phyloP scores from a whole-genome alignment of 1,140 invertebrate genomes.

The Atta texana region DNA sequence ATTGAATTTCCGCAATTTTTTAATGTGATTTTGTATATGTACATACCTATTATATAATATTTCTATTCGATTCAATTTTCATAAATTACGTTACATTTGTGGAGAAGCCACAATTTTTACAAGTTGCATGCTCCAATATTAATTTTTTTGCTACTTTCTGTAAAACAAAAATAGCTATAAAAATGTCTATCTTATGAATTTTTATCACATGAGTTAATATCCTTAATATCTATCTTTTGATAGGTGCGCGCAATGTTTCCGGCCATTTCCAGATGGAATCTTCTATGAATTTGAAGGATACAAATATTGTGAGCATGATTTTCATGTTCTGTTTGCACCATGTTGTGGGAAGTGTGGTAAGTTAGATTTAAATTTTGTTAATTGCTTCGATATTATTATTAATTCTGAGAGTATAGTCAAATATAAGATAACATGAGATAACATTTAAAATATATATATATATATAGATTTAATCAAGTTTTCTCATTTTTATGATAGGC shows the following conservation, averaged over 20 bases:
- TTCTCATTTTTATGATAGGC: slow-evolving; percentile 86
- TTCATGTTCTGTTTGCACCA: slow-evolving; percentile 99
- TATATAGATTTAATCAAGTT: slow-evolving; percentile 19
- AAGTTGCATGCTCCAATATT: not conserved
- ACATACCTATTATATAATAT: no score
- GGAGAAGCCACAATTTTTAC: not conserved
- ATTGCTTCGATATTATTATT: not conserved
- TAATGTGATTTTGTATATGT: no score
- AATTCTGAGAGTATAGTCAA: slow-evolving; percentile 30
- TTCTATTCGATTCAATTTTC: not conserved
- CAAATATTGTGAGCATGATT: slow-evolving; percentile 99
- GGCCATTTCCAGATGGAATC: slow-evolving; percentile 98
- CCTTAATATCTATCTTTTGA: slow-evolving; percentile 65
- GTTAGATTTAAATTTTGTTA: slow-evolving; percentile 70
- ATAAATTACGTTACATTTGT: not conserved
- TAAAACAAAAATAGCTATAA: slow-evolving; percentile 1
- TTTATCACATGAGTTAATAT: not conserved
- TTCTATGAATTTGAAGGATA: slow-evolving; percentile 99
- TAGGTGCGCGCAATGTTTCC: slow-evolving; percentile 99
- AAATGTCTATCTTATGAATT: not conserved
- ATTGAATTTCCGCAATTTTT: not conserved
- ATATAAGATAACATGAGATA: not conserved
- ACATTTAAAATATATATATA: slow-evolving; percentile 7
- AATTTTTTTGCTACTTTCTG: slow-evolving; percentile 27
- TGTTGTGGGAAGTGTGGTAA: slow-evolving; percentile 99